Base-by-base conservation (phyloP, 2,113 vertebrate genomes). In the Centropus bengalensis region DNA sequence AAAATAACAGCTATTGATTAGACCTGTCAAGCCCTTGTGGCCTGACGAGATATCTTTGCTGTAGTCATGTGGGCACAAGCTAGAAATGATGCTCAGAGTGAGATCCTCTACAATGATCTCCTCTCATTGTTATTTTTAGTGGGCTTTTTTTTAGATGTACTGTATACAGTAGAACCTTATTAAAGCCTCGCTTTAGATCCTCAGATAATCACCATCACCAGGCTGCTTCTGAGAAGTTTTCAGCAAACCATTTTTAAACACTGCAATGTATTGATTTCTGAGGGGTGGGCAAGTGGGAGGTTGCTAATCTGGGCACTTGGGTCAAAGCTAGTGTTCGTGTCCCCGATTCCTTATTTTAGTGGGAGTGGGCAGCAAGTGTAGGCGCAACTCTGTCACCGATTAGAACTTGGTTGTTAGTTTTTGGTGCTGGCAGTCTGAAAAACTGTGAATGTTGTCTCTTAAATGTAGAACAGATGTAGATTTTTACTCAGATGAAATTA, bases 1-100 rank as follows among this genome's bases (percentile, higher is more conserved):
- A 92, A 97, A 82, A 92, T 95, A 96, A 94, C 94, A 95, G 92
- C 83, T 96, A 97, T 94, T 93, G 95, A 96, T 97, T 85, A 95
- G 94, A 80, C 81, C 88, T 84, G 92, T 93, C 15, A 52, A 94
- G 91, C 85, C 88, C 88, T 92, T 4, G 21, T 89, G 89, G 70
- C 91, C 94, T 96, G 94, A 91, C 71, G 60, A 93, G 92, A 92
- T 94, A 95, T 91, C 94, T 96, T 91, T 75, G 30, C 92, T 93
- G 95, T 47, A 73, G 69, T 91, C 71, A 69, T 92, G 84, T 94
- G 84, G 73, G 92, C 59, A 80, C 70, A 74, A 91, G 89, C 83
- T 86, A 66, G 89, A 77, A 91, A 79, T 82, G 92, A 77, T 96
- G 92, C 88, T 58, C 77, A 63, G 75, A 89, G 84, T 91, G 91